Evolutionary conservation across 2,888 invertebrate genomes (phyloP).

Genomic region (Flexamia atlantica): DNA sequence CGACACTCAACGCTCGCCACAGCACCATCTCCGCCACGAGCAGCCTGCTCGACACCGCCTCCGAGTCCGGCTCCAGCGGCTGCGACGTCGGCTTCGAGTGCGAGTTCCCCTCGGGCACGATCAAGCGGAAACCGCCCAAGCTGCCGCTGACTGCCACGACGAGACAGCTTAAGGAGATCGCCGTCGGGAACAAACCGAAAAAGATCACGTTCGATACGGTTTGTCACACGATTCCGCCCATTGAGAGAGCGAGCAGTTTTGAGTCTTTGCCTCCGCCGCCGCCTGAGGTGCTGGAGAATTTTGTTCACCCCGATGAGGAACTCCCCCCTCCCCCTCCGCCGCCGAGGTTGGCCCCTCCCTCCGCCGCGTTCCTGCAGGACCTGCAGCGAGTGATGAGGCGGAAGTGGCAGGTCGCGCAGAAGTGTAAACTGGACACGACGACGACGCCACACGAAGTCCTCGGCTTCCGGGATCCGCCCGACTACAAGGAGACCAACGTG

Average conservation of each 20-base stretch:
- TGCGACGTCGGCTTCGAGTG: conserved; percentile 75
- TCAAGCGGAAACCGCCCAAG: conserved; percentile 95
- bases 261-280: conserved; percentile 78
- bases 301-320: conserved; percentile 76
- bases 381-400: conserved; percentile 95
- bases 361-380: conserved; percentile 83
- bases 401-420: conserved; percentile 82
- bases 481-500: conserved; percentile 88
- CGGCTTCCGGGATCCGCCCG: conserved; percentile 91
- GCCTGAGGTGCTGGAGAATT: conserved; percentile 83
- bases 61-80: conserved; percentile 67
- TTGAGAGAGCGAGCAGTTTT: conserved; percentile 68
- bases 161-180: conserved; percentile 90
- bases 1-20: neutral
- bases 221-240: conserved; percentile 21
- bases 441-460: conserved; percentile 95
- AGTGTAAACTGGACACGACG: conserved; percentile 91
- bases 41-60: conserved; percentile 60
- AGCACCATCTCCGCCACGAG: conserved; percentile 43
- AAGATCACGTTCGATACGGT: neutral
- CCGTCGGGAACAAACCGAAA: conserved; percentile 50
- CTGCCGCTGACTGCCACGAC: conserved; percentile 94
- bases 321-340: conserved; percentile 82
- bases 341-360: conserved; percentile 72
- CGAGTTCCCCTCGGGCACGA: conserved; percentile 82